phyloP scores from a whole-genome alignment of 2,113 vertebrate species.

The Ageneiosus marmoratus region DNA sequence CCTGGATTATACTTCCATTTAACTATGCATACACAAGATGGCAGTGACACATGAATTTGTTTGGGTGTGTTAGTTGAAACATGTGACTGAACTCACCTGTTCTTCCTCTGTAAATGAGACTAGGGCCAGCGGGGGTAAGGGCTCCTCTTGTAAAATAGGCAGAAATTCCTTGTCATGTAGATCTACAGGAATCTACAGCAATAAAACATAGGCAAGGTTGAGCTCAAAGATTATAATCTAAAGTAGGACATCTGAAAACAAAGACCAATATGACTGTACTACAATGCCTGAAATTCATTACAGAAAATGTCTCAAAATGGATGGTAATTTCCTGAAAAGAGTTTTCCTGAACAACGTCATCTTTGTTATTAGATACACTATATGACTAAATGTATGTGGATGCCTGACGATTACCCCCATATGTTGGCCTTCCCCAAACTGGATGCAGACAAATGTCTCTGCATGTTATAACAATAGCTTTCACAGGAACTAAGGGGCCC shows the following conservation, averaged over 20 bases:
- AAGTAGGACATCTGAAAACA: not conserved
- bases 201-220: not conserved
- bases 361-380: not conserved
- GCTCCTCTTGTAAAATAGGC: constrained; percentile 97
- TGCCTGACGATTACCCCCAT: not conserved
- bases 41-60: no score
- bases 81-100: constrained; percentile 77
- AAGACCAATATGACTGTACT: not conserved
- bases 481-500: not conserved
- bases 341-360: not conserved
- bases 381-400: not conserved
- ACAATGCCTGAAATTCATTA: not conserved
- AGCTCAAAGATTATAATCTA: not conserved
- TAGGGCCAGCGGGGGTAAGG: constrained; percentile 92
- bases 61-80: not conserved
- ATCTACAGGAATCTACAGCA: constrained; percentile 88
- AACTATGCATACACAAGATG: no score
- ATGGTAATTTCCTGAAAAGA: not conserved
- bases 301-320: no score
- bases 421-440: not conserved
- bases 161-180: constrained; percentile 97
- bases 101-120: constrained; percentile 99
- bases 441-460: not conserved
- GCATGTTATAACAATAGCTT: not conserved
- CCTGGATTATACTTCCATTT: no score